Percentiles rank a stretch among this genome's conserved stretches.
phyloP scores from a whole-genome alignment of 2,888 invertebrate genomes.

The Sabatieria punctata region DNA sequence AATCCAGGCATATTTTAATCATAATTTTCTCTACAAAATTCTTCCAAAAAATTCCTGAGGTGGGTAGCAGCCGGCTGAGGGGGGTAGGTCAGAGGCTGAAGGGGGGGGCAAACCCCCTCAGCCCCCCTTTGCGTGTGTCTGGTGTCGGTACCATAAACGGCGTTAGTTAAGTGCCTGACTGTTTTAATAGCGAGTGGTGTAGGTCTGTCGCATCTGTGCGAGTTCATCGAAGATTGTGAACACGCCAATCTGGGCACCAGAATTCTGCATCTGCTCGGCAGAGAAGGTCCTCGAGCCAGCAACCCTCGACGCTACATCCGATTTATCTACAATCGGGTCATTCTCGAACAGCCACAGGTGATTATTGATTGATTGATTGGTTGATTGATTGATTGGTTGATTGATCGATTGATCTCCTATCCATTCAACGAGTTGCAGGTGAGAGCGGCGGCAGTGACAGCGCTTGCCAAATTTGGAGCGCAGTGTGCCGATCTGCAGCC shows the following conservation, averaged over 20 bases:
- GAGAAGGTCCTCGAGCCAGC: constrained; percentile 87
- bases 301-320: constrained; percentile 62
- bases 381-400: background rate
- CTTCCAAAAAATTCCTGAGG: no score
- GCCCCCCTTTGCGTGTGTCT: no score
- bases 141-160: no score
- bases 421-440: no score
- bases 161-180: no score
- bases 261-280: constrained; percentile 82
- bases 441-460: constrained; percentile 69
- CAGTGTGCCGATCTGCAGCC: constrained; percentile 69
- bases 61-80: no score
- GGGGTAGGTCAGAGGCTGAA: no score
- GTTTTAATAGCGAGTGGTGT: no score
- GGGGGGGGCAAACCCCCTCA: no score
- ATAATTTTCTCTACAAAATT: no score
- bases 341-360: constrained; percentile 84
- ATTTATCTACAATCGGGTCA: constrained; percentile 56
- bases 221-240: constrained; percentile 99
- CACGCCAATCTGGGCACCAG: constrained; percentile 87
- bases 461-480: constrained; percentile 92
- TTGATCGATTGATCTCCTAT: background rate
- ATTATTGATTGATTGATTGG: constrained; percentile 32
- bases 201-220: constrained; percentile 79
- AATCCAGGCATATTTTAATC: no score